Evolutionary conservation across 2,888 invertebrate species (phyloP).

Genomic region (Brenthis ino): DNA sequence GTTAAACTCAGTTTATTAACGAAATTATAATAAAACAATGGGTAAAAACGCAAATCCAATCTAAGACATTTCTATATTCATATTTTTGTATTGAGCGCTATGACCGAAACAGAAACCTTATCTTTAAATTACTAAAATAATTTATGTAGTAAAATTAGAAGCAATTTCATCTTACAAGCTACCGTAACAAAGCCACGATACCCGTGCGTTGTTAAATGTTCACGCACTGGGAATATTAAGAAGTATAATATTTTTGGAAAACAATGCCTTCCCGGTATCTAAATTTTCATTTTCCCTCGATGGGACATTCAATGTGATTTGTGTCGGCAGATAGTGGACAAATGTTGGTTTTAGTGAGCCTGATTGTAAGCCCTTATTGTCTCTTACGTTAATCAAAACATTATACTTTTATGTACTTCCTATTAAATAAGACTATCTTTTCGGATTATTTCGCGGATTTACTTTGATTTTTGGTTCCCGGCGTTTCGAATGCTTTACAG

Average conservation of each 20-base stretch:
- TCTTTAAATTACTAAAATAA: not conserved
- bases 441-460: too few species aligned
- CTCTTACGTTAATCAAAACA: not conserved
- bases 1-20: too few species aligned
- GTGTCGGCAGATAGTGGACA: constrained; percentile 76
- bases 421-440: not conserved
- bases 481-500: too few species aligned
- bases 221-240: constrained; percentile 73
- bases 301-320: constrained; percentile 79
- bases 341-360: constrained; percentile 11
- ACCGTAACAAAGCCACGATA: constrained; percentile 76
- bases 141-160: constrained; percentile 7
- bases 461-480: too few species aligned
- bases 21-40: too few species aligned
- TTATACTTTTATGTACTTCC: not conserved
- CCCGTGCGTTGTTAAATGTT: constrained; percentile 60
- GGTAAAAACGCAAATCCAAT: too few species aligned
- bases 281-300: constrained; percentile 79
- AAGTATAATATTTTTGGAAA: constrained; percentile 53
- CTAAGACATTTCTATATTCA: not conserved
- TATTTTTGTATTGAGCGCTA: not conserved
- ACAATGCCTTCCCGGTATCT: constrained; percentile 79
- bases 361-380: constrained; percentile 7
- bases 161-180: constrained; percentile 51
- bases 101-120: not conserved